These are phyloP conservation scores for Crotalus horridus DNA, from an alignment of 2,113 vertebrate species.

Conservation along the genomic window DNA sequence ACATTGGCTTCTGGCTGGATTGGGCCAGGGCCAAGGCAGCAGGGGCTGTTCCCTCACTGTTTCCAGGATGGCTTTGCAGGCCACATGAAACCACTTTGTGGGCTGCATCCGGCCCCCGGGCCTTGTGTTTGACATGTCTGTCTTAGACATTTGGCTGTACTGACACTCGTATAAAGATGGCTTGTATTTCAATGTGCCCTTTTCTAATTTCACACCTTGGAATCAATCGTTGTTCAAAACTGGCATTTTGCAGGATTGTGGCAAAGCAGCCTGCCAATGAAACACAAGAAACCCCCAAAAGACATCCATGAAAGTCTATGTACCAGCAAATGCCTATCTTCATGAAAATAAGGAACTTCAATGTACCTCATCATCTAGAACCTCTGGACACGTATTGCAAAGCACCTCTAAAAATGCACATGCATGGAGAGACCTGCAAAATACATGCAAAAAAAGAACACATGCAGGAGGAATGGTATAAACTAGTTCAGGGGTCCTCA, in stretches of 20 bases:
- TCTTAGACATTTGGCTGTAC: background rate
- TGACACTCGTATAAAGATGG: background rate
- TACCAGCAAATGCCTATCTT: background rate
- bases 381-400: background rate
- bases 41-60: too few relatives aligned
- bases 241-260: background rate
- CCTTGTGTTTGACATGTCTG: too few relatives aligned
- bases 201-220: background rate
- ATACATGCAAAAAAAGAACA: background rate
- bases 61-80: too few relatives aligned
- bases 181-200: background rate
- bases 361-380: background rate
- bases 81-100: too few relatives aligned
- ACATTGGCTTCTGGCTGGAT: too few relatives aligned
- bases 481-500: background rate
- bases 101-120: too few relatives aligned
- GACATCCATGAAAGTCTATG: background rate
- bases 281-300: background rate
- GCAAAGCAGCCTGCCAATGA: background rate
- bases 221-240: background rate
- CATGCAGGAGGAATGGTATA: background rate
- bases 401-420: background rate
- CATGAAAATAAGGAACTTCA: background rate
- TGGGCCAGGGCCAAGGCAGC: too few relatives aligned
- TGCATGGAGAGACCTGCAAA: too few relatives aligned